phyloP scores from a whole-genome alignment of 2,888 invertebrate genomes.

The Sesia apiformis region DNA sequence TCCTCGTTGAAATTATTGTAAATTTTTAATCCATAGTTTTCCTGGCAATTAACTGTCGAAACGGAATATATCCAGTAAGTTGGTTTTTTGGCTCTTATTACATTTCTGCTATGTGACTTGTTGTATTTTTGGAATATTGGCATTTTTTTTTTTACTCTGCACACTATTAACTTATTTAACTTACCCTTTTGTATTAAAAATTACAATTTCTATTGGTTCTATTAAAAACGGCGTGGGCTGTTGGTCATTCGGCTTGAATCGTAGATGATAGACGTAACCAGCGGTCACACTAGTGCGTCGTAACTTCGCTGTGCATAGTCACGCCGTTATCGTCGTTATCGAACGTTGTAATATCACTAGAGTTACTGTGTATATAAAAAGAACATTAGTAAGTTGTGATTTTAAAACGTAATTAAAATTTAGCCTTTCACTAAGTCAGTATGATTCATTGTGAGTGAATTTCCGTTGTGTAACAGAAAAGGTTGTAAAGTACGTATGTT shows the following conservation, averaged over 20 bases:
- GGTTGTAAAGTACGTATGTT: conserved; percentile 9
- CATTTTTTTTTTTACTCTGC: background rate
- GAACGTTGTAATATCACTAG: conserved; percentile 18
- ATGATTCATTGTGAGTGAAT: conserved; percentile 10
- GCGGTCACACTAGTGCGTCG: conserved; percentile 55
- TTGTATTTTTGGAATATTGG: conserved; percentile 33
- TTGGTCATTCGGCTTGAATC: background rate
- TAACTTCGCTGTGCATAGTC: conserved; percentile 60
- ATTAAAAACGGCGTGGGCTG: conserved; percentile 21
- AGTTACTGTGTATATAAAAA: conserved; percentile 8
- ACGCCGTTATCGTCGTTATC: conserved; percentile 64
- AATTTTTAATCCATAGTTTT: conserved; percentile 1
- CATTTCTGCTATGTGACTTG: conserved; percentile 31
- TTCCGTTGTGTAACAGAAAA: conserved; percentile 19
- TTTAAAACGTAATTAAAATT: too few relatives aligned
- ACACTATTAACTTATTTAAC: background rate
- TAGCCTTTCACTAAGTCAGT: conserved; percentile 1
- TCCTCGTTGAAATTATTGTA: background rate
- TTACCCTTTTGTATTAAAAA: too few relatives aligned
- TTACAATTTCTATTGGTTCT: conserved; percentile 2
- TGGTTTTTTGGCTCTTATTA: conserved; percentile 34
- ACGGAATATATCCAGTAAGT: conserved; percentile 32
- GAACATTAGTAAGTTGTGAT: too few relatives aligned
- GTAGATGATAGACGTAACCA: conserved; percentile 20
- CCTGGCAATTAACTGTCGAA: conserved; percentile 8